Conservation (phyloP, 1,140 invertebrate species). For the Caenorhabditis briggsae region DNA sequence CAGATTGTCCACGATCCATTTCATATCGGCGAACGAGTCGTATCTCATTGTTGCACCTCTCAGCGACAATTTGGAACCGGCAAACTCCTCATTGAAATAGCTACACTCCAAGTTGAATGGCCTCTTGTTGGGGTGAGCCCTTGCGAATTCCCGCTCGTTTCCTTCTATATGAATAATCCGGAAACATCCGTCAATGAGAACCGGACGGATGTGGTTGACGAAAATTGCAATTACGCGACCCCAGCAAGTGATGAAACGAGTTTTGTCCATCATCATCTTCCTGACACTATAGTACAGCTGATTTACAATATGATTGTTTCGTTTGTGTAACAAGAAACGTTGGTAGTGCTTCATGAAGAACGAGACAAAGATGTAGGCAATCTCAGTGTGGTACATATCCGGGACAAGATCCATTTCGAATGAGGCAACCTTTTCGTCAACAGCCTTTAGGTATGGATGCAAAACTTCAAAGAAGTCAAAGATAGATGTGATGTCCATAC, state of each 20-base stretch:
- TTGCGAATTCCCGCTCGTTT: neutral
- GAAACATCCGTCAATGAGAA: neutral
- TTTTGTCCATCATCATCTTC: constrained; percentile 29
- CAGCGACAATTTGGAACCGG: neutral
- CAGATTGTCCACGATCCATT: constrained; percentile 9
- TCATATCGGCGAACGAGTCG: constrained; percentile 59
- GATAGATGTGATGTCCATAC: constrained; percentile 41
- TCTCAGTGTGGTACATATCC: constrained; percentile 26
- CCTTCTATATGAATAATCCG: neutral
- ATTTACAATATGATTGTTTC: constrained; percentile 23
- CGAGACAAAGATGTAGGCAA: constrained; percentile 54
- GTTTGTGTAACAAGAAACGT: constrained; percentile 44
- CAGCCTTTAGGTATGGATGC: constrained; percentile 35
- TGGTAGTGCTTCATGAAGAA: constrained; percentile 60
- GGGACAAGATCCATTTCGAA: constrained; percentile 6
- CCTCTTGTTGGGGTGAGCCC: neutral
- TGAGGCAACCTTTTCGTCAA: neutral
- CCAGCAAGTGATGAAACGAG: constrained; percentile 49
- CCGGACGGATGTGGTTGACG: constrained; percentile 12
- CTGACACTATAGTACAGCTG: constrained; percentile 3
- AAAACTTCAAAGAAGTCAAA: constrained; percentile 58
- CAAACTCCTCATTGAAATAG: constrained; percentile 25
- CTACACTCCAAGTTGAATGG: neutral
- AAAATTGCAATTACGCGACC: constrained; percentile 51
- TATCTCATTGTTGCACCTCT: neutral